phyloP scores from a whole-genome alignment of 2,113 vertebrate species.

The Spermophilus dauricus region DNA sequence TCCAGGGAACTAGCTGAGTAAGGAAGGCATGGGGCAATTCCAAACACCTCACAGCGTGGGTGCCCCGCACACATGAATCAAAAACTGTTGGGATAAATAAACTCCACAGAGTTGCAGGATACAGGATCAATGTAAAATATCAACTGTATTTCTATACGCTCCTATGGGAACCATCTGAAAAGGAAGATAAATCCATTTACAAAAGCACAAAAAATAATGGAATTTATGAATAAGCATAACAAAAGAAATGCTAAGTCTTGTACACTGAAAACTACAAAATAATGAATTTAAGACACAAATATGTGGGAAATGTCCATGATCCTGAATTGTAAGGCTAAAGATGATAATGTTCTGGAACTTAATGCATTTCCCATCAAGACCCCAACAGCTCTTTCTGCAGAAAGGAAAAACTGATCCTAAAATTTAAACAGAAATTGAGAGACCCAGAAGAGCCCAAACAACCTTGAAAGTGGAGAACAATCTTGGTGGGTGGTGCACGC shows the following conservation, averaged over 20 bases:
- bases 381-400: not conserved
- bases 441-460: not conserved
- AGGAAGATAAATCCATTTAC: not conserved
- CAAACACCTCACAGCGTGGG: not conserved
- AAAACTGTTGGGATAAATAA: not conserved
- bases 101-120: not conserved
- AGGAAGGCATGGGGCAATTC: not conserved
- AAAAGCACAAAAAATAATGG: not conserved
- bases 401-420: not conserved
- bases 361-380: conserved; percentile 4
- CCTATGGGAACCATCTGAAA: not conserved
- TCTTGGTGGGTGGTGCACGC: not conserved
- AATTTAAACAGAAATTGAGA: not conserved
- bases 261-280: conserved; percentile 16
- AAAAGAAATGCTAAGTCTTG: not conserved
- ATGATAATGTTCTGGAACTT: not conserved
- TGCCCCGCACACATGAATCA: not conserved
- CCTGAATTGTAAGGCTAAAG: not conserved
- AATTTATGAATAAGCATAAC: conserved; percentile 8
- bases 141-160: not conserved
- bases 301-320: not conserved
- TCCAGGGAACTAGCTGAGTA: conserved; percentile 11
- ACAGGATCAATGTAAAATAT: too few relatives aligned
- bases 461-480: conserved; percentile 14
- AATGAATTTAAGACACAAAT: conserved; percentile 17